phyloP scores from a whole-genome alignment of 2,113 vertebrate genomes.

The Tetraodon nigroviridis region DNA sequence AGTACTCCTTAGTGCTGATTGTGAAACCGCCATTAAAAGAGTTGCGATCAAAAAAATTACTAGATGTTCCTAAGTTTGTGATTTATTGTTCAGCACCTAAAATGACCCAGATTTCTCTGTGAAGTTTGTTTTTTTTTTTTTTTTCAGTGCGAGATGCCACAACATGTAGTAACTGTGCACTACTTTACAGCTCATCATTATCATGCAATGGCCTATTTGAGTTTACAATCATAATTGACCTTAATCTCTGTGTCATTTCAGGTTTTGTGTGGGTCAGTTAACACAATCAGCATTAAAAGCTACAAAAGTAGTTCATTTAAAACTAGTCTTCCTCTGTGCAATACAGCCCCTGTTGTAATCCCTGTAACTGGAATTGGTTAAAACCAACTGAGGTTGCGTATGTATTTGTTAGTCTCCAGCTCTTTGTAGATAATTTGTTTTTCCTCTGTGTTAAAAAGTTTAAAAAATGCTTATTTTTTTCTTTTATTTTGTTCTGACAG shows the following conservation, averaged over 20 bases:
- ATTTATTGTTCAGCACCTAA: slow-evolving; percentile 1
- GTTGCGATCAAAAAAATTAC: slow-evolving; percentile 4
- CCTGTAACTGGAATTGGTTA: slow-evolving; percentile 32
- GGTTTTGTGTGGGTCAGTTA: slow-evolving; percentile 7
- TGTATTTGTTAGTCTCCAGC: slow-evolving; percentile 32
- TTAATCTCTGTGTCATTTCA: slow-evolving; percentile 21
- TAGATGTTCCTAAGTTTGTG: slow-evolving; percentile 1
- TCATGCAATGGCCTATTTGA: neutral
- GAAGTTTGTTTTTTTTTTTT: slow-evolving; percentile 16
- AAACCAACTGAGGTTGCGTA: slow-evolving; percentile 24
- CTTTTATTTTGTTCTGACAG: slow-evolving; percentile 22
- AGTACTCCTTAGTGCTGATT: neutral
- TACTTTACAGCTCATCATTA: slow-evolving; percentile 1
- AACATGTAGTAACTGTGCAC: slow-evolving; percentile 10
- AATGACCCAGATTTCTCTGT: slow-evolving; percentile 12
- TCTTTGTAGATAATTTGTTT: slow-evolving; percentile 48
- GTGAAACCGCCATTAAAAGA: slow-evolving; percentile 7
- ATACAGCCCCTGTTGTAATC: slow-evolving; percentile 37
- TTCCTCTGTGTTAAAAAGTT: slow-evolving; percentile 42
- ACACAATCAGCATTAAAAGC: slow-evolving; percentile 38
- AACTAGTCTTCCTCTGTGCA: slow-evolving; percentile 60
- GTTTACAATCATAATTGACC: slow-evolving; percentile 32
- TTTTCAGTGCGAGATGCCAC: slow-evolving; percentile 8
- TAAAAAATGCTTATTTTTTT: slow-evolving; percentile 12
- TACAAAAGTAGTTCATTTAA: slow-evolving; percentile 35